Conservation (phyloP, 2,797 vertebrate species). For the Molothrus ater region DNA sequence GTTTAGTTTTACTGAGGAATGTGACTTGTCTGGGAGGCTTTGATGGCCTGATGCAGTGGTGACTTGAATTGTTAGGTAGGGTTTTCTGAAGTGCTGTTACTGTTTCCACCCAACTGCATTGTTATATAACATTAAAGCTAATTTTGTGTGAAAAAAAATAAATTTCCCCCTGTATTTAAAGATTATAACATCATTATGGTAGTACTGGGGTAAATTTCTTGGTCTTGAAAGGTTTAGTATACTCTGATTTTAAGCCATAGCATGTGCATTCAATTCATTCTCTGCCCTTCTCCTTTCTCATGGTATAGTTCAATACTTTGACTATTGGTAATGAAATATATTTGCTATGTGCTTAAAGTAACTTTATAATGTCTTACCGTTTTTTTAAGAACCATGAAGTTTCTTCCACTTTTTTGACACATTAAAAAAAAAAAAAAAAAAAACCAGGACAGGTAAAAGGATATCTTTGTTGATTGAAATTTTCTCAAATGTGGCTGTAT, state of each 20-base stretch:
- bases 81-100: not conserved
- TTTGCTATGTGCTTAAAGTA: not conserved
- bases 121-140: not conserved
- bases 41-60: not conserved
- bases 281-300: not conserved
- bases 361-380: not conserved
- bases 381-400: not conserved
- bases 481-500: not conserved
- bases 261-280: accelerated
- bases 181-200: not conserved
- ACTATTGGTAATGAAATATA: not conserved
- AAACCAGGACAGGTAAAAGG: not conserved
- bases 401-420: not conserved
- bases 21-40: not conserved
- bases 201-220: not conserved
- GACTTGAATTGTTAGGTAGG: accelerated
- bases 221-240: not conserved
- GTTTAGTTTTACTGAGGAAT: not conserved
- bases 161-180: accelerated
- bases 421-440: not conserved
- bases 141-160: accelerated
- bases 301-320: not conserved
- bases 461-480: not conserved
- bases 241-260: not conserved
- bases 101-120: accelerated